A percentile compares a stretch with the other conserved stretches of the same genome.
phyloP scores from a whole-genome alignment of 2,797 vertebrate genomes.

The Chlorospingus semifuscus region DNA sequence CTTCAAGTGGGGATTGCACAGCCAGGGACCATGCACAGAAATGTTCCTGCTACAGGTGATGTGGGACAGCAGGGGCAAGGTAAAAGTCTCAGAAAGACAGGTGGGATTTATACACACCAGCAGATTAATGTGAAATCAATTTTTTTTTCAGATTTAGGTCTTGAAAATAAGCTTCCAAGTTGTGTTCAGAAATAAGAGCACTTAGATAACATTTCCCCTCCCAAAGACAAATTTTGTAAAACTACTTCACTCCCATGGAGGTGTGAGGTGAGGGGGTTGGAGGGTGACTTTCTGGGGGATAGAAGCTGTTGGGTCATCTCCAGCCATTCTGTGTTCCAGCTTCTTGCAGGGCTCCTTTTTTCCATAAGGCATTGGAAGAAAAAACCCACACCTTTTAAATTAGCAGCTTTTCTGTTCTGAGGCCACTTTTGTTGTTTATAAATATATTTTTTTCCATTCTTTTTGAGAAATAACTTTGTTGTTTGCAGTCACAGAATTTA shows the following conservation, averaged over 20 bases:
- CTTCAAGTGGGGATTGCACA: background rate
- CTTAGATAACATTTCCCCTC: background rate
- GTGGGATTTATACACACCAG: background rate
- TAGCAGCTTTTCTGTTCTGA: background rate
- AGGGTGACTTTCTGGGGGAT: background rate
- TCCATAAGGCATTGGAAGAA: background rate
- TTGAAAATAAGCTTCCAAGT: background rate
- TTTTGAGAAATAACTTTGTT: background rate
- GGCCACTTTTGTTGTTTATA: background rate
- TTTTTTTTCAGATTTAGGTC: background rate
- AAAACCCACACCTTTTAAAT: background rate
- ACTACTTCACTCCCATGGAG: background rate
- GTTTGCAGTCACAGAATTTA: background rate
- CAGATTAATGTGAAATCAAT: background rate
- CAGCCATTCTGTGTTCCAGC: background rate
- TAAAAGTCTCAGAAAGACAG: background rate
- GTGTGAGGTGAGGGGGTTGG: background rate
- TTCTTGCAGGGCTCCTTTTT: background rate
- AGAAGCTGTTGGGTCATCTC: background rate
- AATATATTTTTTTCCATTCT: background rate
- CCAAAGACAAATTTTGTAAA: background rate
- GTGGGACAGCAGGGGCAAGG: background rate
- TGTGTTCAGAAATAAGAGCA: background rate
- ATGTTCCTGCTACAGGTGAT: background rate
- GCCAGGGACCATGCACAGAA: fast-evolving